Evolutionary conservation across 2,797 vertebrate genomes (phyloP), one percentile per base, ranked within the genome.

Genomic region (Gephyroberyx darwinii): DNA sequence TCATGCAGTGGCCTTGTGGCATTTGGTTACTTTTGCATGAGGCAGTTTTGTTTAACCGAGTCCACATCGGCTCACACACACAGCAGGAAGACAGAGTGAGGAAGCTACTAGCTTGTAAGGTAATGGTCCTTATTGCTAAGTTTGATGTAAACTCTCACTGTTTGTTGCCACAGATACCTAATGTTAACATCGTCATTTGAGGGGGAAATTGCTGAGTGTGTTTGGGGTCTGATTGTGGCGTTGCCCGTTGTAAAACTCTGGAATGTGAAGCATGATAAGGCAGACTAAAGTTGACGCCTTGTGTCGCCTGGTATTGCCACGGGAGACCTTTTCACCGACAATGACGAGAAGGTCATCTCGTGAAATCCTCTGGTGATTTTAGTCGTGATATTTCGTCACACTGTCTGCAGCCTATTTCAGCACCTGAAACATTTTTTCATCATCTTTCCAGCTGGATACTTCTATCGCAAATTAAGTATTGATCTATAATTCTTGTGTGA

Each of bases 331-430:
- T 87, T 74, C 81, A 71, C 71, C 22, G 64, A 73, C 71, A 31
- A 65, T 84, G 82, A 89, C 35, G 84, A 85, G 85, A 89, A 87
- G 87, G 87, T 87, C 86, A 80, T 3, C 65, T n/a, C 45, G 19
- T 53, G 55, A 61, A 78, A 66, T 71, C 83, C 76, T 73, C 60
- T 39, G 33, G 47, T 57, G 82, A 63, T 71, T n/a, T 52, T 61
- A 52, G 51, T 52, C 57, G 53, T 54, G 71, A 77, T 82, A 60
- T 77, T 76, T 77, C 80, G 75, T 68, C 54, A 39, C 17, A 14
- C 60, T 4, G 1, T 12, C 55, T 48, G 10, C 14, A 20, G 71
- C 12, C 30, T 59, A 26, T 47, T 74, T 59, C 50, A 57, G 50
- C 33, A 58, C 57, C 53, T 43, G 19, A 57, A 59, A 0, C 35